phyloP scores from a whole-genome alignment of 2,113 vertebrate species.

The Bufo bufo region DNA sequence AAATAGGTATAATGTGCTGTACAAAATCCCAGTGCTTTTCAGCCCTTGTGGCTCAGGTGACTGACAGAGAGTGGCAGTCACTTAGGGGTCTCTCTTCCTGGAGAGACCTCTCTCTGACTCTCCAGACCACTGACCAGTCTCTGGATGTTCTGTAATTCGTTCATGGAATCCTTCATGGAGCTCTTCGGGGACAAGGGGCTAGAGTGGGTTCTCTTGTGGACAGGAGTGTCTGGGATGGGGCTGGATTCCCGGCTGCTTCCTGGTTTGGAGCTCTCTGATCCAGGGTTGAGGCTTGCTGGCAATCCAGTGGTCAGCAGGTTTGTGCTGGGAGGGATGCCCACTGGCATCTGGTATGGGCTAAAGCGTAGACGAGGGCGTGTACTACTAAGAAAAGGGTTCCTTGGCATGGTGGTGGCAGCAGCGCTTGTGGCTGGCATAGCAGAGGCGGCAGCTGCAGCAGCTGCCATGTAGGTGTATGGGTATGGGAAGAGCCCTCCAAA shows the following conservation, averaged over 20 bases:
- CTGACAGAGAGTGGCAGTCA: slow-evolving; percentile 70
- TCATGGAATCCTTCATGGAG: slow-evolving; percentile 90
- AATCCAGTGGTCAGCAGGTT: slow-evolving; percentile 85
- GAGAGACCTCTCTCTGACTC: slow-evolving; percentile 86
- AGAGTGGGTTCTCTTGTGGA: slow-evolving; percentile 78
- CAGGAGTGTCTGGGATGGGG: slow-evolving; percentile 83
- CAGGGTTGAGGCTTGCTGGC: slow-evolving; percentile 73
- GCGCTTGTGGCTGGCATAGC: slow-evolving; percentile 85
- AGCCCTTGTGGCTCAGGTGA: slow-evolving; percentile 65
- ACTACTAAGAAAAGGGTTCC: slow-evolving; percentile 90
- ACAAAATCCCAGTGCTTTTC: slow-evolving; percentile 77
- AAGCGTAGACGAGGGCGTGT: slow-evolving; percentile 91
- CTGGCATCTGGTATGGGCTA: slow-evolving; percentile 94
- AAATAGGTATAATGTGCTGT: slow-evolving; percentile 87
- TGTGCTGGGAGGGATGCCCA: slow-evolving; percentile 87
- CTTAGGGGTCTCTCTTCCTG: slow-evolving; percentile 87
- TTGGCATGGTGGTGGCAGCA: slow-evolving; percentile 77
- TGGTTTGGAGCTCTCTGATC: slow-evolving; percentile 84
- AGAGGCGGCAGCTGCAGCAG: slow-evolving; percentile 87
- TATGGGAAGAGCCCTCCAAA: slow-evolving; percentile 97
- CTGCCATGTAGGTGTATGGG: slow-evolving; percentile 98
- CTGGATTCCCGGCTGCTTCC: slow-evolving; percentile 87
- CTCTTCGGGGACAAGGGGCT: slow-evolving; percentile 80
- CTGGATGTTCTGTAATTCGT: slow-evolving; percentile 97
- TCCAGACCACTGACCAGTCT: slow-evolving; percentile 98